Base-by-base conservation (phyloP, 2,113 vertebrate genomes). In the Bucco capensis region DNA sequence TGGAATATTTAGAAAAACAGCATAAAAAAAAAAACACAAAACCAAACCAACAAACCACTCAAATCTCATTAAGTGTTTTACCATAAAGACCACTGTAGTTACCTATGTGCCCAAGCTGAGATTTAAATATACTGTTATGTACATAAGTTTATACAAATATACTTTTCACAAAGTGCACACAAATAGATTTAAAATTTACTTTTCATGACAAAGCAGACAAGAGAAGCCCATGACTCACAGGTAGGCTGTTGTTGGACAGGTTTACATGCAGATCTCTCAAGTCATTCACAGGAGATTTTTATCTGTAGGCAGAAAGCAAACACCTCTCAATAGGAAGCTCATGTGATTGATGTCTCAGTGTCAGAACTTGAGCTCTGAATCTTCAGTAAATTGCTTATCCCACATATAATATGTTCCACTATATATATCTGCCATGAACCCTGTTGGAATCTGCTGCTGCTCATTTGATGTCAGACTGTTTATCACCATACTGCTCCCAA, bases 231-330 rank as follows among this genome's bases (percentile, higher is more conserved):
- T 47, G 51, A 44, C 42, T 87, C 67, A 50, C 38, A 38, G 35
- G 47, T 8, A 31, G 56, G 42, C 49, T 73, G 62, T 38, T 38
- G 19, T 38, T 38, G 19, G 46, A n/a, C 30, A 53, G 33, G 21
- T 58, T 87, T 69, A 70, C 58, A 57, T 62, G 58, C 82, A 85
- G 58, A 78, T 73, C 67, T 74, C 62, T 66, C 23, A 19, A 24
- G 40, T 76, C 56, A 50, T 54, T 66, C 74, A 46, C 50, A 51
- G 49, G 42, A 88, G 62, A 65, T 70, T 62, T 79, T 93, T 83
- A 53, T 83, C 54, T 77, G 78, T 14, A 76, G 71, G 62, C 75
- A 94, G 67, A 85, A 87, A 65, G 82, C 67, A 83, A 92, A 87
- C 54, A 91, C 30, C 54, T 67, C 47, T 88, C 82, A 53, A 66